Evolutionary conservation across 2,797 vertebrate species (phyloP).

Genomic region (Bucorvus abyssinicus): DNA sequence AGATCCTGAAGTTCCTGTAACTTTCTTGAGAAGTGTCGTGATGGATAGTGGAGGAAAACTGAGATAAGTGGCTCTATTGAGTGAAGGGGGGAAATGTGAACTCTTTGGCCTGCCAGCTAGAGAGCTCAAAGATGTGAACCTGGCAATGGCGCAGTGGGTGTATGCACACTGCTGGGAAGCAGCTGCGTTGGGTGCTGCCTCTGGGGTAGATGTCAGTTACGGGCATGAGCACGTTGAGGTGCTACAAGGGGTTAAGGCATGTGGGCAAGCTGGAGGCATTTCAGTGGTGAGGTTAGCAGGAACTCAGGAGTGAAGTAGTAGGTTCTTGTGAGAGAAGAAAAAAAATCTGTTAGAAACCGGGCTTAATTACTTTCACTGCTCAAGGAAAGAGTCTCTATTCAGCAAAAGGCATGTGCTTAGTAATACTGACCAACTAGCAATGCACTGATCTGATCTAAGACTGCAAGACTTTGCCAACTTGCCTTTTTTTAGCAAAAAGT

Average conservation of each 20-base stretch:
- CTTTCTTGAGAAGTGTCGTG: not conserved
- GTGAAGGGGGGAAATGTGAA: not conserved
- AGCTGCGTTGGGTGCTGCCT: rapidly evolving
- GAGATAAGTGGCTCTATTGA: not conserved
- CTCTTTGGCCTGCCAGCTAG: not conserved
- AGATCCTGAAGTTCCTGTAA: not conserved
- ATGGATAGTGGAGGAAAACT: not conserved
- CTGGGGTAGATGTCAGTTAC: not conserved
- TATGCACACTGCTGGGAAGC: not conserved
- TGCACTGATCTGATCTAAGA: not conserved
- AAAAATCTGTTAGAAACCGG: not conserved
- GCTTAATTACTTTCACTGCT: not conserved
- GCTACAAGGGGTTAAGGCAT: not conserved
- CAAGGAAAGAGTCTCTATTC: not conserved
- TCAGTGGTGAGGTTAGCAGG: not conserved
- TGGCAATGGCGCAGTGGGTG: not conserved
- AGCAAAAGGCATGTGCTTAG: not conserved
- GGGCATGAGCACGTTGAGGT: no score
- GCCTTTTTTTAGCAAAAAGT: not conserved
- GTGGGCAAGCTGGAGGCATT: not conserved
- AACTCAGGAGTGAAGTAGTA: not conserved
- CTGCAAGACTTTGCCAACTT: not conserved
- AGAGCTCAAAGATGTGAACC: not conserved
- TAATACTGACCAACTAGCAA: not conserved
- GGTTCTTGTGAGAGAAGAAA: not conserved